phyloP scores from a whole-genome alignment of 1,140 invertebrate species.

The Drosophila bocki region DNA sequence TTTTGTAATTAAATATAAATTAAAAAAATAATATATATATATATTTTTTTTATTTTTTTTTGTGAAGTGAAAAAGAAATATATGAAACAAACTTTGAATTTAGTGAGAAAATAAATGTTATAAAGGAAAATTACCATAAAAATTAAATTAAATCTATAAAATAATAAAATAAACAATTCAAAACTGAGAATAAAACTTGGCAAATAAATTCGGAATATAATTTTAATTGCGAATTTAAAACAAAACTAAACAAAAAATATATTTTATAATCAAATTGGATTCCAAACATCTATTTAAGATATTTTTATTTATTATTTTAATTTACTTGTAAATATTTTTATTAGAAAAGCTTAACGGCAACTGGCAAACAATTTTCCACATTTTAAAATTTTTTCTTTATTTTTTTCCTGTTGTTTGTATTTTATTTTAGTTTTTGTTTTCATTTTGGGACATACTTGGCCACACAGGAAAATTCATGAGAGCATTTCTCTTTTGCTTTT shows the following conservation, averaged over 20 bases:
- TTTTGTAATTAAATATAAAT: slow-evolving; percentile 6
- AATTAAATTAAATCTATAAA: not conserved
- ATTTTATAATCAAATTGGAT: not conserved
- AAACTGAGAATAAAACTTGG: not conserved
- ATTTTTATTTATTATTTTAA: not conserved
- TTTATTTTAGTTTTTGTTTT: slow-evolving; percentile 6
- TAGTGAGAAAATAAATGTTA: not conserved
- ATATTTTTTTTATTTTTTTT: slow-evolving; percentile 4
- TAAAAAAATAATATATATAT: too few species aligned
- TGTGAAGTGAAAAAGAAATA: slow-evolving; percentile 1
- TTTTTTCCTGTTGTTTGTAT: not conserved
- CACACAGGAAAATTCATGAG: slow-evolving; percentile 4
- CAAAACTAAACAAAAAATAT: not conserved
- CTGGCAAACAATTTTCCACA: slow-evolving; percentile 21
- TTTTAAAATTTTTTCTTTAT: not conserved
- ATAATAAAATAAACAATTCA: not conserved
- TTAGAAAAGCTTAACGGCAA: slow-evolving; percentile 9
- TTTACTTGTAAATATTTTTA: not conserved
- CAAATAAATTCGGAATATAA: not conserved
- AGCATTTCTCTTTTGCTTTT: slow-evolving; percentile 4
- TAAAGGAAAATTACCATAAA: not conserved
- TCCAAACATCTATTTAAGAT: too few species aligned
- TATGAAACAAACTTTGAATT: not conserved
- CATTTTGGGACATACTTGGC: slow-evolving; percentile 25
- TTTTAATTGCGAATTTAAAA: not conserved